Percentiles rank a stretch among this genome's conserved stretches.
These are phyloP conservation scores for Myoxocephalus aenaeus DNA, from an alignment of 2,797 vertebrate species.

Conservation along the genomic window DNA sequence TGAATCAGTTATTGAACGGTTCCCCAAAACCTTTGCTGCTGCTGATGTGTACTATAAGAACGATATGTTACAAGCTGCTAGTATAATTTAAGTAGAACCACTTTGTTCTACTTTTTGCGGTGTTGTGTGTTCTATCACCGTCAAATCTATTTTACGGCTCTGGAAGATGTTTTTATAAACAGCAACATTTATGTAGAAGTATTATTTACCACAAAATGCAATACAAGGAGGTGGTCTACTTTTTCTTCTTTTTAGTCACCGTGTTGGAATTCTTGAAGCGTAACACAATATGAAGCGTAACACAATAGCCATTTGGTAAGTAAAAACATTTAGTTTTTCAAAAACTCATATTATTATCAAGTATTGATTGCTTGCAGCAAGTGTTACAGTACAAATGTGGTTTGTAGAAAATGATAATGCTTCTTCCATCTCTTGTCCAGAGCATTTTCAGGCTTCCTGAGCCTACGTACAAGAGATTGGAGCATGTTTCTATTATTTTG, in stretches of 20 bases:
- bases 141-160: neutral
- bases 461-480: neutral
- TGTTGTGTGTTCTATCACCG: neutral
- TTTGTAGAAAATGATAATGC: neutral
- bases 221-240: neutral
- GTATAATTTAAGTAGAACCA: neutral
- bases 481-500: neutral
- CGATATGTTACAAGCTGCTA: neutral
- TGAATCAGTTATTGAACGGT: neutral
- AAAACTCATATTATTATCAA: conserved; percentile 2
- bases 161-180: neutral
- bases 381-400: neutral
- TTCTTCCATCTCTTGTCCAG: neutral
- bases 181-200: neutral
- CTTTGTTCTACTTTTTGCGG: neutral
- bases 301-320: neutral
- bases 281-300: too few relatives aligned
- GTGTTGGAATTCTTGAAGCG: neutral
- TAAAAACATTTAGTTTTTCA: neutral
- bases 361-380: neutral
- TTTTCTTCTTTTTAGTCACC: neutral
- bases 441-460: neutral
- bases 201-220: neutral
- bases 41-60: neutral
- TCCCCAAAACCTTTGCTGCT: neutral